These are phyloP conservation scores for Meriones psammophilus DNA, from an alignment of 2,797 vertebrate genomes.

Conservation along the genomic window DNA sequence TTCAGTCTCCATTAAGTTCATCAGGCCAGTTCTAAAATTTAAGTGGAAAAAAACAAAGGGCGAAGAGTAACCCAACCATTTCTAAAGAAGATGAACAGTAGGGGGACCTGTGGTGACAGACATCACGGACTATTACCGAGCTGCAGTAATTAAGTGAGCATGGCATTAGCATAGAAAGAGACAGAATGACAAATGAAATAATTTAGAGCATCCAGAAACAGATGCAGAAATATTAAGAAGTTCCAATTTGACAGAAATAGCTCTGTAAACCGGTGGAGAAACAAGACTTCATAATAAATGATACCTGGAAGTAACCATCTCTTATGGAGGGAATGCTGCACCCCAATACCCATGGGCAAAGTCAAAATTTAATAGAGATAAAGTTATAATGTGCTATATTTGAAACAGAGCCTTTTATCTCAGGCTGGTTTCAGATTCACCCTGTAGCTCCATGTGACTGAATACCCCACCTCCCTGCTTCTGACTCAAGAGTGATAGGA, in stretches of 20 bases:
- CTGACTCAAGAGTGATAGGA: neutral
- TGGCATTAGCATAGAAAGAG: neutral
- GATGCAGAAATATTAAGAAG: constrained; percentile 51
- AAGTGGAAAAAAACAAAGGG: constrained; percentile 30
- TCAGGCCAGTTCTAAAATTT: constrained; percentile 9
- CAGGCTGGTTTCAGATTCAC: neutral
- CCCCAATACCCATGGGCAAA: neutral
- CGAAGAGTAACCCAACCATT: neutral
- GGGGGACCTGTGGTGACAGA: neutral
- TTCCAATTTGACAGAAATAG: constrained; percentile 44
- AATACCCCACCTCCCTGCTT: neutral
- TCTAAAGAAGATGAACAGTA: constrained; percentile 22
- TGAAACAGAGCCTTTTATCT: neutral
- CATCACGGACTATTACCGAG: neutral
- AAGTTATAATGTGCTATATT: neutral
- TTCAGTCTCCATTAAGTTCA: constrained; percentile 10
- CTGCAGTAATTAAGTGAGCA: neutral
- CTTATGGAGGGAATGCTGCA: neutral
- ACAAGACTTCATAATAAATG: constrained; percentile 32
- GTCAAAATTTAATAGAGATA: constrained; percentile 26
- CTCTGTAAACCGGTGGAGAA: neutral
- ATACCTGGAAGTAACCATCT: neutral
- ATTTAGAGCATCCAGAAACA: constrained; percentile 47
- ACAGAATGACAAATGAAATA: constrained; percentile 57
- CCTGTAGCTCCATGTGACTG: too few species aligned